phyloP scores from a whole-genome alignment of 2,113 vertebrate genomes.

The Anguilla japonica region DNA sequence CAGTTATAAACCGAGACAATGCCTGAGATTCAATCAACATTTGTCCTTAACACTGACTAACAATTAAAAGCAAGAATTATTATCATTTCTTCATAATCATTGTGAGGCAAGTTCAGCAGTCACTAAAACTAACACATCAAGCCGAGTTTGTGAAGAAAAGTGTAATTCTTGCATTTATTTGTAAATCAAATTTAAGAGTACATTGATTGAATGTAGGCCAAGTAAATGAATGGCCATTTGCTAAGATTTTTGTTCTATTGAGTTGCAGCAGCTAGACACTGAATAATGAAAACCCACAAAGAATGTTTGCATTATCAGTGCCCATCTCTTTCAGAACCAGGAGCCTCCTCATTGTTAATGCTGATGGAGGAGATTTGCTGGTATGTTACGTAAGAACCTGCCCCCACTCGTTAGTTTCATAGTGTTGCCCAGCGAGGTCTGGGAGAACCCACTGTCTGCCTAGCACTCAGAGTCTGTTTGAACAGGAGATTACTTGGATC shows the following conservation, averaged over 20 bases:
- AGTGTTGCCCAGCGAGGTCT: not conserved
- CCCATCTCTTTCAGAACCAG: not conserved
- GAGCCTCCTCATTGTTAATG: not conserved
- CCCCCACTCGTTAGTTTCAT: not conserved
- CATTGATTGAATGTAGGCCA: not conserved
- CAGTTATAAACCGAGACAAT: no score
- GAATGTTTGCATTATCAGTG: not conserved
- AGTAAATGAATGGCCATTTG: not conserved
- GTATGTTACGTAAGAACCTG: not conserved
- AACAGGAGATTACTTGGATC: constrained; percentile 6
- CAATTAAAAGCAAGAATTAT: no score
- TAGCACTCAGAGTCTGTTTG: not conserved
- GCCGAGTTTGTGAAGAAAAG: no score
- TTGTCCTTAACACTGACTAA: no score
- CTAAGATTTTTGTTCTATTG: not conserved
- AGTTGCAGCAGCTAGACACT: not conserved
- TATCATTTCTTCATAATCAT: no score
- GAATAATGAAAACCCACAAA: not conserved
- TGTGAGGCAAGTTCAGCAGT: no score
- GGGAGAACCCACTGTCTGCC: not conserved
- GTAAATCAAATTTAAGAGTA: no score
- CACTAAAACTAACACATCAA: no score
- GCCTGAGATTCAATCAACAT: no score
- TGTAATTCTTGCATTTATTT: no score
- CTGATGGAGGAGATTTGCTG: not conserved